Evolutionary conservation across 1,140 invertebrate genomes (phyloP).

Genomic region (Papilio helenus): DNA sequence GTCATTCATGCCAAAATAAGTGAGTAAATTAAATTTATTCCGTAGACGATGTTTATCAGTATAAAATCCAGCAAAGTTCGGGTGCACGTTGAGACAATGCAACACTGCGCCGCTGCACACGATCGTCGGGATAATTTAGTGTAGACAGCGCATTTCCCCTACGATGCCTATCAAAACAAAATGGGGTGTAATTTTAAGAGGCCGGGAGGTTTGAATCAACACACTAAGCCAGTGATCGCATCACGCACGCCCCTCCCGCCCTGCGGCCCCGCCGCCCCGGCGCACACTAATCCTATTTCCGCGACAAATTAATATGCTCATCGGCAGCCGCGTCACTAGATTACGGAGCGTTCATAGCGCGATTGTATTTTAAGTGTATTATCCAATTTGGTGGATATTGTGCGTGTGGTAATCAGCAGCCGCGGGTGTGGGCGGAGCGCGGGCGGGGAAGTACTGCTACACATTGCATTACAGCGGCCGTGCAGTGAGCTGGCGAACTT

Average conservation of each 20-base stretch:
- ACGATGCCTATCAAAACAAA: constrained; percentile 47
- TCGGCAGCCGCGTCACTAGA: constrained; percentile 79
- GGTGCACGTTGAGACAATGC: not conserved
- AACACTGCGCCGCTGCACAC: not conserved
- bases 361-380: constrained; percentile 83
- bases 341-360: constrained; percentile 78
- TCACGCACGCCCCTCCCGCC: constrained; percentile 54
- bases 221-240: constrained; percentile 61
- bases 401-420: constrained; percentile 77
- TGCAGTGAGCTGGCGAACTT: constrained; percentile 76
- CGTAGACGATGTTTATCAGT: not conserved
- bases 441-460: constrained; percentile 59
- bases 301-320: constrained; percentile 82
- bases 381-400: constrained; percentile 81
- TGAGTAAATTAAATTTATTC: not conserved
- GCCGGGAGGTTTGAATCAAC: constrained; percentile 53
- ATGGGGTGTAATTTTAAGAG: constrained; percentile 53
- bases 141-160: constrained; percentile 33
- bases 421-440: constrained; percentile 65
- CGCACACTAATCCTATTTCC: constrained; percentile 72
- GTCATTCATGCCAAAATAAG: not conserved
- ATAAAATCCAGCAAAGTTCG: not conserved
- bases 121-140: constrained; percentile 5
- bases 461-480: constrained; percentile 67
- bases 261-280: constrained; percentile 43